phyloP scores from a whole-genome alignment of 2,888 invertebrate species.

The Meta bourneti region DNA sequence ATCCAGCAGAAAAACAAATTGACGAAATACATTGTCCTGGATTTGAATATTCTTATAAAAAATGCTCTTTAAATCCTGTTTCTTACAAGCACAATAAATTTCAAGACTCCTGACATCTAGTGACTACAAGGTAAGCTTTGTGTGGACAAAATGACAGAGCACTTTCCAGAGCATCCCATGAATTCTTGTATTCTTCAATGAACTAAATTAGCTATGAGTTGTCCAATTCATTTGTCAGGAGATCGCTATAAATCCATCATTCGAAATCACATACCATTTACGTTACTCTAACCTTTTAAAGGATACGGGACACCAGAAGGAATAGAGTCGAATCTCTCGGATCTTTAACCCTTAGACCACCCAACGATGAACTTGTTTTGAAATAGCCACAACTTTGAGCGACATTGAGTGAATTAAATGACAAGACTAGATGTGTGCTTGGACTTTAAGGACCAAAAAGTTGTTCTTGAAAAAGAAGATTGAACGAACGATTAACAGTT shows the following conservation, averaged over 20 bases:
- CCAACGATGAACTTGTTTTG: neutral
- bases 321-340: neutral
- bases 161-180: too few species aligned
- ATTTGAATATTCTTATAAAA: too few species aligned
- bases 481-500: neutral
- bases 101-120: too few species aligned
- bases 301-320: neutral
- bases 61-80: too few species aligned
- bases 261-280: constrained; percentile 31
- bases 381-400: neutral
- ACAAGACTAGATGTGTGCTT: neutral
- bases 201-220: neutral
- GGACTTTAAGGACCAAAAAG: neutral
- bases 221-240: constrained; percentile 10
- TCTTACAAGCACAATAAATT: too few species aligned
- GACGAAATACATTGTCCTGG: too few species aligned
- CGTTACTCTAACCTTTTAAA: constrained; percentile 4
- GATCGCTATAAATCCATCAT: constrained; percentile 3
- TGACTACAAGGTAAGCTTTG: too few species aligned
- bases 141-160: too few species aligned
- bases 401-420: neutral
- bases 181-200: too few species aligned
- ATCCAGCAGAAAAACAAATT: too few species aligned
- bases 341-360: constrained; percentile 53
- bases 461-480: neutral